These are phyloP conservation scores for Pollenia amentaria DNA, from an alignment of 2,888 invertebrate genomes.

Conservation along the genomic window DNA sequence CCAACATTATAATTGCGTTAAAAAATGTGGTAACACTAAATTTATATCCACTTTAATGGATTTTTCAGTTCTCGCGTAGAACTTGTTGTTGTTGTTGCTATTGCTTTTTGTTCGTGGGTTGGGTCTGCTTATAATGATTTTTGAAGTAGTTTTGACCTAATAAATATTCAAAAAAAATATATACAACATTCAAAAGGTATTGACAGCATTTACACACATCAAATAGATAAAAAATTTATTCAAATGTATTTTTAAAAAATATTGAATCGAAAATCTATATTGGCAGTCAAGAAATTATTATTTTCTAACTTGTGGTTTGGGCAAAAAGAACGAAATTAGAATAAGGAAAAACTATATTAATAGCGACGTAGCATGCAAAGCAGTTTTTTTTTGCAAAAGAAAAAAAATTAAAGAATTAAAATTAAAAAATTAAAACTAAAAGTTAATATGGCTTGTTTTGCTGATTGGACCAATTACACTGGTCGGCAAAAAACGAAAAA, in stretches of 20 bases:
- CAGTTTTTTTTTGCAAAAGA: neutral
- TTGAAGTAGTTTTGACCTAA: slow-evolving; percentile 63
- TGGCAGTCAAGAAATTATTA: slow-evolving; percentile 1
- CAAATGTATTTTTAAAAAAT: slow-evolving; percentile 28
- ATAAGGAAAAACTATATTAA: slow-evolving; percentile 3
- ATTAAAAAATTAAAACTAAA: neutral
- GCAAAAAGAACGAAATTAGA: slow-evolving; percentile 5
- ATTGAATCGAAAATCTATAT: slow-evolving; percentile 22
- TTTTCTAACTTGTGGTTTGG: neutral
- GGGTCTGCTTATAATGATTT: slow-evolving; percentile 42
- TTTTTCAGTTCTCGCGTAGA: slow-evolving; percentile 1
- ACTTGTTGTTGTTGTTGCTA: neutral
- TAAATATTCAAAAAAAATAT: slow-evolving; percentile 42
- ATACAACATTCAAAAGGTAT: slow-evolving; percentile 12
- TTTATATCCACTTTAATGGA: slow-evolving; percentile 28
- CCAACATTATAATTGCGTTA: slow-evolving; percentile 57
- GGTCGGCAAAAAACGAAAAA: too few relatives aligned
- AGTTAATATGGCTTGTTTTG: neutral
- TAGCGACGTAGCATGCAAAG: slow-evolving; percentile 36
- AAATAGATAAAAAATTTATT: slow-evolving; percentile 26
- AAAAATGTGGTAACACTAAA: slow-evolving; percentile 47
- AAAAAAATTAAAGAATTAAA: too few relatives aligned
- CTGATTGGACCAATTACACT: neutral
- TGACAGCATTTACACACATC: neutral
- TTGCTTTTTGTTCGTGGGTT: slow-evolving; percentile 60